Percentiles rank a stretch among this genome's conserved stretches.
Evolutionary conservation across 2,113 vertebrate species (phyloP).

Genomic region (Dryoscopus gambensis): DNA sequence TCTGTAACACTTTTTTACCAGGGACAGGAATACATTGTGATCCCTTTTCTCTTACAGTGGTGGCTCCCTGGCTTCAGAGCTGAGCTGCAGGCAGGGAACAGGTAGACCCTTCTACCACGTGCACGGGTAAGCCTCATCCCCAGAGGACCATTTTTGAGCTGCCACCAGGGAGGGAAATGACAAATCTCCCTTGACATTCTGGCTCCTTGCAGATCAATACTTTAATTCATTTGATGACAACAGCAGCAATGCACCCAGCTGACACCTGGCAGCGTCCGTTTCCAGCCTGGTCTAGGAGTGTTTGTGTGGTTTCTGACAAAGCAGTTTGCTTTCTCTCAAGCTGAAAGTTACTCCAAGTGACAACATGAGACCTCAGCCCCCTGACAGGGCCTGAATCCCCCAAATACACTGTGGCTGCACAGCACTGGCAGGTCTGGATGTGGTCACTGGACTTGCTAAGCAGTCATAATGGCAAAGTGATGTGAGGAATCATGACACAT

Average conservation of each 20-base stretch:
- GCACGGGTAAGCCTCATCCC: background rate
- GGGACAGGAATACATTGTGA: rapidly evolving
- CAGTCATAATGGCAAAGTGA: background rate
- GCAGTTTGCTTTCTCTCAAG: background rate
- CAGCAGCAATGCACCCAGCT: background rate
- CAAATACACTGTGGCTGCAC: background rate
- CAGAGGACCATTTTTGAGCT: background rate
- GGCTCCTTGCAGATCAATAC: background rate
- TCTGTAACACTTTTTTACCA: background rate
- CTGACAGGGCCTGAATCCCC: background rate
- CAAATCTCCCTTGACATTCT: background rate
- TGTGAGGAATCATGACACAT: background rate
- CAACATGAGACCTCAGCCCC: background rate
- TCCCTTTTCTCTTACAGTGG: background rate
- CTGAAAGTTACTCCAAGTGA: background rate
- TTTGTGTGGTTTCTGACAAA: background rate
- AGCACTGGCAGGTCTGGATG: background rate
- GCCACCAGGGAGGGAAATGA: background rate
- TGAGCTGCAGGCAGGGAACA: background rate
- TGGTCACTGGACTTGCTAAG: background rate
- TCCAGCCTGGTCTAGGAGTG: background rate
- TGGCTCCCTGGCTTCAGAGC: background rate
- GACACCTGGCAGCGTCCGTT: background rate
- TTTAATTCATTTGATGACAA: background rate
- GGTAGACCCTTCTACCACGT: background rate